phyloP scores from a whole-genome alignment of 2,113 vertebrate genomes.

The Lepisosteus oculatus region DNA sequence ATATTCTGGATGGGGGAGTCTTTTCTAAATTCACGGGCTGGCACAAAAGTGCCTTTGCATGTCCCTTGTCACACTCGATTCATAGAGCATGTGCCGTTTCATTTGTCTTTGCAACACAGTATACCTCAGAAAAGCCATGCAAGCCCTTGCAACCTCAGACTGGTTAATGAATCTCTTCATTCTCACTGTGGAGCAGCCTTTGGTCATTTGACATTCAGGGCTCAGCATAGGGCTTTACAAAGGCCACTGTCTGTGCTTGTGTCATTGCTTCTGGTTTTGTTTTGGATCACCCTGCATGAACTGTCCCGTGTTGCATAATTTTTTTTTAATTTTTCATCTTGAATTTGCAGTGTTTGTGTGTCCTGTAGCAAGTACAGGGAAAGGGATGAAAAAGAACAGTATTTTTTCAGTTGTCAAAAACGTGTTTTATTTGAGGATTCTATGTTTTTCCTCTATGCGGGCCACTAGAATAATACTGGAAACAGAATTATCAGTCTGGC shows the following conservation, averaged over 20 bases:
- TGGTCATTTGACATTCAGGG: neutral
- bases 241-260: neutral
- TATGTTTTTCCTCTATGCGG: too few relatives aligned
- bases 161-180: conserved; percentile 12
- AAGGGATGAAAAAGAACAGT: too few relatives aligned
- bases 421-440: too few relatives aligned
- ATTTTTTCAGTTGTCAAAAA: neutral
- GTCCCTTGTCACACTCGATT: conserved; percentile 15
- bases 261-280: neutral
- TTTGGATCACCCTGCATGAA: too few relatives aligned
- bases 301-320: too few relatives aligned
- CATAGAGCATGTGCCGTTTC: conserved; percentile 23
- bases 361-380: too few relatives aligned
- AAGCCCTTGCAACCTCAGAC: conserved; percentile 54
- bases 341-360: too few relatives aligned
- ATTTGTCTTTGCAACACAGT: conserved; percentile 58
- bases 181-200: conserved; percentile 10
- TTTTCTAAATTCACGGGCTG: conserved; percentile 3
- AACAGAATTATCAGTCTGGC: neutral
- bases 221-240: neutral
- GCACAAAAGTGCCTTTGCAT: conserved; percentile 23
- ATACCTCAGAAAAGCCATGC: conserved; percentile 71
- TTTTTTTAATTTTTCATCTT: too few relatives aligned
- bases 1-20: neutral
- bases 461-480: neutral